These are phyloP conservation scores for Drosophila lacicola DNA, from an alignment of 2,888 invertebrate genomes.

Conservation along the genomic window DNA sequence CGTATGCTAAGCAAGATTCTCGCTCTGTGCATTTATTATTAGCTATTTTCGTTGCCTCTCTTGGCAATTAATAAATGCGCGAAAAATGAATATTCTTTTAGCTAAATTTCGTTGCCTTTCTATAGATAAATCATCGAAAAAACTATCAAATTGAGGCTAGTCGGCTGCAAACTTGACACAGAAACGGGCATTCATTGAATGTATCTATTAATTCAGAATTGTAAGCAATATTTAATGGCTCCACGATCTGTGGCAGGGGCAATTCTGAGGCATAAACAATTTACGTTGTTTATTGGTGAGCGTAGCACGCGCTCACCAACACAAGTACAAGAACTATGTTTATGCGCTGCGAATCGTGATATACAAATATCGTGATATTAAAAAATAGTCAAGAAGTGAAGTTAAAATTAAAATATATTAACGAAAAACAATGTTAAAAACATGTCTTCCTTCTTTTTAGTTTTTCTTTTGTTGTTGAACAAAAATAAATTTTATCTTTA, in stretches of 20 bases:
- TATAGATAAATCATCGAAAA: conserved; percentile 19
- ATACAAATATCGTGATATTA: neutral
- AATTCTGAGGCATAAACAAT: conserved; percentile 48
- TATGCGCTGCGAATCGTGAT: conserved; percentile 31
- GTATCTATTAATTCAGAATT: conserved; percentile 63
- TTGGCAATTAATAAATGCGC: conserved; percentile 8
- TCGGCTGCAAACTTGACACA: conserved; percentile 70
- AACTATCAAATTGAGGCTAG: conserved; percentile 56
- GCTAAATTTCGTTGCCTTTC: conserved; percentile 19
- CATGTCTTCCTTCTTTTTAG: too few relatives aligned
- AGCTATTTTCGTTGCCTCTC: neutral
- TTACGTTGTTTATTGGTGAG: conserved; percentile 51
- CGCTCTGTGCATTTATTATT: neutral
- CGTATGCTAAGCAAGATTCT: neutral
- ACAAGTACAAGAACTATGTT: conserved; percentile 24
- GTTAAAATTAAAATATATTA: neutral
- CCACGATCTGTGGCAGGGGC: conserved; percentile 42
- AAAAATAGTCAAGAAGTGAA: neutral
- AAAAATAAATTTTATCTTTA: too few relatives aligned
- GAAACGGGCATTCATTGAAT: conserved; percentile 52
- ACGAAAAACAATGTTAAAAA: too few relatives aligned
- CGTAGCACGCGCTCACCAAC: conserved; percentile 36
- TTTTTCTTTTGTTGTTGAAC: too few relatives aligned
- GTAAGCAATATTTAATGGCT: conserved; percentile 68
- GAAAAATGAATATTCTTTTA: conserved; percentile 24